phyloP scores from a whole-genome alignment of 2,797 vertebrate genomes.

The Poecilia gillii region DNA sequence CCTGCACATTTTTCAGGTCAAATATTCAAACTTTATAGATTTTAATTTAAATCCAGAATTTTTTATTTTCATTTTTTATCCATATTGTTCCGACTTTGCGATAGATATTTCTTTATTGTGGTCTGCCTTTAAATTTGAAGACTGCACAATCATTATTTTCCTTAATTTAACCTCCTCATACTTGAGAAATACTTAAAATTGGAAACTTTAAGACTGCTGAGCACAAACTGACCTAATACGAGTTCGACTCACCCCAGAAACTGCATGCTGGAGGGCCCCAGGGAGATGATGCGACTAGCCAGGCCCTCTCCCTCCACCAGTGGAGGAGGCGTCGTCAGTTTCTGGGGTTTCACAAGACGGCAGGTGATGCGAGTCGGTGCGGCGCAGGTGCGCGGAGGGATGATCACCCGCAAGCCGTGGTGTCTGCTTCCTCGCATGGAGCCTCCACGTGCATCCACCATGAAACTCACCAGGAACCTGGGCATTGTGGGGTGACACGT shows the following conservation, averaged over 20 bases:
- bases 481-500: conserved; percentile 1
- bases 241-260: conserved; percentile 90
- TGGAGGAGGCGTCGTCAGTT: conserved; percentile 89
- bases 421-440: conserved; percentile 97
- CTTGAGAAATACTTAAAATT: not conserved
- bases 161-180: no score
- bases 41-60: not conserved
- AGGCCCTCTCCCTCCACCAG: conserved; percentile 96
- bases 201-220: not conserved
- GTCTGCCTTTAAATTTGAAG: not conserved
- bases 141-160: not conserved
- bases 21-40: not conserved
- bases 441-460: conserved; percentile 97
- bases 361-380: conserved; percentile 97
- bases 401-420: conserved; percentile 92
- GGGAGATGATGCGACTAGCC: conserved; percentile 92
- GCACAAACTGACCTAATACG: not conserved
- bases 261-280: conserved; percentile 94
- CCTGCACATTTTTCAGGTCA: not conserved
- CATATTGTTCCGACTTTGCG: no score
- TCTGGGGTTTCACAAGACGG: conserved; percentile 96
- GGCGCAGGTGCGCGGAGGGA: conserved; percentile 92
- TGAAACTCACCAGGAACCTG: conserved; percentile 98
- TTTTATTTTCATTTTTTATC: no score
- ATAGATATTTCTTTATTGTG: not conserved